Evolutionary conservation across 2,113 vertebrate genomes (phyloP).

Genomic region (Hiodon alosoides): DNA sequence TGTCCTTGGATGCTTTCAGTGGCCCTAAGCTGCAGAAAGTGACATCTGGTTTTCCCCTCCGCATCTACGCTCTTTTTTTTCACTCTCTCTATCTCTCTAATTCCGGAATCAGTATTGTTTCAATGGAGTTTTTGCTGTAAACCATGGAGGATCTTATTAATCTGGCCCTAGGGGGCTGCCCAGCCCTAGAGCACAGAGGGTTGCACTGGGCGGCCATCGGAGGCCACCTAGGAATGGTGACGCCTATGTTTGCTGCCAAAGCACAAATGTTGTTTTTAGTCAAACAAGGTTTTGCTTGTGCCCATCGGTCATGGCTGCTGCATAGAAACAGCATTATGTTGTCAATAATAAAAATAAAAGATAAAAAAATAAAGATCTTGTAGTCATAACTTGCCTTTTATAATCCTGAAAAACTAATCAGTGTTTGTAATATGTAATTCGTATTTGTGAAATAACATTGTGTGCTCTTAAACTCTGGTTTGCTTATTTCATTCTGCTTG

Average conservation of each 20-base stretch:
- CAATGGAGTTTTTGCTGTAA: not conserved
- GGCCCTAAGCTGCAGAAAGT: not conserved
- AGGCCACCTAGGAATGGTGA: not conserved
- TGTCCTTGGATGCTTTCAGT: not conserved
- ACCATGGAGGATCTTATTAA: constrained; percentile 5
- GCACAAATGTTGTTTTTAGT: not conserved
- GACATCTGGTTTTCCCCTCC: not conserved
- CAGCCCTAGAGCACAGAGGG: not conserved
- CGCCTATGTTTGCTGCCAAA: not conserved
- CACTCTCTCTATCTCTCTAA: not conserved
- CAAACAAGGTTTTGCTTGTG: not conserved
- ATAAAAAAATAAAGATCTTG: not conserved
- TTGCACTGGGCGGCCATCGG: not conserved
- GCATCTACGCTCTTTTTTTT: not conserved
- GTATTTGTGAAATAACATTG: no score
- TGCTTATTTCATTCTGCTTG: no score
- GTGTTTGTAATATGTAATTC: no score
- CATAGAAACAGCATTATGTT: not conserved
- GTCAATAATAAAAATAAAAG: not conserved
- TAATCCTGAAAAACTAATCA: not conserved
- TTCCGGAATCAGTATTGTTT: not conserved
- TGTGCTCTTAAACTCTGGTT: no score
- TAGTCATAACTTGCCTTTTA: not conserved
- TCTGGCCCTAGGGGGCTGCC: constrained; percentile 11
- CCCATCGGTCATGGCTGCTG: constrained; percentile 3